Base-by-base conservation (phyloP, 2,888 invertebrate genomes). In the Eupithecia dodoneata region DNA sequence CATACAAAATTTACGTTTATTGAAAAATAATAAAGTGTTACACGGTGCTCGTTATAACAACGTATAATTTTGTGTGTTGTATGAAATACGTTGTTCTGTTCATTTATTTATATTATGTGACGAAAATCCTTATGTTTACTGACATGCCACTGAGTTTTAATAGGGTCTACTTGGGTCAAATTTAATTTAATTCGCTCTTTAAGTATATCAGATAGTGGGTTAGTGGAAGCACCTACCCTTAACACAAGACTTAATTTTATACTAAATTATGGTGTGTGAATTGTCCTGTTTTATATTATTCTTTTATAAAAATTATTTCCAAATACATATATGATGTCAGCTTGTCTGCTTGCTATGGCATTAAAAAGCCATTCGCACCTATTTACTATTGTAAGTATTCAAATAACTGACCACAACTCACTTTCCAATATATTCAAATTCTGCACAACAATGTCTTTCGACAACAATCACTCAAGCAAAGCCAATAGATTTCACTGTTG, bases 1-100 rank as follows among this genome's bases (percentile, higher is more conserved):
- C 87, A 87, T 77, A 86, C 83, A 83, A 84, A 87, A 84, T 87
- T 83, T 85, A 85, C 80, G 81, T 84, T 87, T 86, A 89, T 86
- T 86, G 86, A 83, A 85, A 86, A 85, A 84, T 87, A 83, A 88
- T 85, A 83, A 75, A 83, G 76, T 81, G 82, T 83, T 84, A 76
- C 84, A 85, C 85, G 83, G 59, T 71, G 78, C 74, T 81, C 72
- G 77, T 79, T 76, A 77, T 63, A 73, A 74, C 76, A 76, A 73
- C 79, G 78, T 76, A 45, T 78, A 78, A 74, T 83, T 83, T 83
- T 82, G 85, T 85, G 76, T 77, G 76, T 76, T 65, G 71, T 71
- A 70, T 77, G 49, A 66, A 73, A 74, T 77, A 72, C 71, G 65
- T 73, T 41, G 45, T 41, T n/a, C 18, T 76, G 73, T 72, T 79